Evolutionary conservation across 37 sponge, comb jelly and placozoan species (phyloP), one percentile per base, ranked within the genome.

Genomic region (Ephydatia muelleri): DNA sequence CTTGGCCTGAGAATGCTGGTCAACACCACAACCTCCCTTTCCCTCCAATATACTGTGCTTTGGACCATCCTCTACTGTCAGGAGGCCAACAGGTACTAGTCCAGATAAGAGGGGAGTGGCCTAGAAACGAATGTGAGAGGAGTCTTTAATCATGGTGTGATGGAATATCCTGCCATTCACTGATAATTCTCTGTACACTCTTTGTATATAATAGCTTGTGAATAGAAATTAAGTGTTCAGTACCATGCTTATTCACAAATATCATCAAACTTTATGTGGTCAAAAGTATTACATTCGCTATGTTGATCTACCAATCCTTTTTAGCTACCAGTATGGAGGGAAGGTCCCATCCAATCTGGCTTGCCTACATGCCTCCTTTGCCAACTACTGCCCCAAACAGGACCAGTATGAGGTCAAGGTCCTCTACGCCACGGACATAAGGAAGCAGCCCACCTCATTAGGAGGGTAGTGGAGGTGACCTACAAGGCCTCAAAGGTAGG

Each of bases 1-100:
- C 40, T 75, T 4, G 88, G 91, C 22, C 57, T 84, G 69, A 83
- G 66, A 73, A 35, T 48, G 3, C 8, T 87, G 5, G 67, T 86
- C 32, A 83, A 33, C 66, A 76, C 76, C 14, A 28, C 77, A 67
- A 77, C 84, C 13, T 64, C 77, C 13, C 80, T 93, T 14, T 93
- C 91, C 22, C 77, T 90, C 13, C 94, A 93, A 74, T 87, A 75
- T 70, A 57, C 83, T 30, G 77, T 49, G 27, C 80, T 77, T 27
- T 93, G 94, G 94, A 43, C 90, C 5, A 22, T 93, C 1, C 85
- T 93, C 14, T 87, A 86, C 49, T 65, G 70, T 27, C 66, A 83
- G 49, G 81, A 82, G 38, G 26, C 30, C 22, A 75, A 68, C 13
- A 75, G 74, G 87, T 87, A 57, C n/a, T n/a, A 35, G 33, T 65